Evolutionary conservation across 1,140 invertebrate species (phyloP).

Genomic region (Thaumetopoea pityocampa): DNA sequence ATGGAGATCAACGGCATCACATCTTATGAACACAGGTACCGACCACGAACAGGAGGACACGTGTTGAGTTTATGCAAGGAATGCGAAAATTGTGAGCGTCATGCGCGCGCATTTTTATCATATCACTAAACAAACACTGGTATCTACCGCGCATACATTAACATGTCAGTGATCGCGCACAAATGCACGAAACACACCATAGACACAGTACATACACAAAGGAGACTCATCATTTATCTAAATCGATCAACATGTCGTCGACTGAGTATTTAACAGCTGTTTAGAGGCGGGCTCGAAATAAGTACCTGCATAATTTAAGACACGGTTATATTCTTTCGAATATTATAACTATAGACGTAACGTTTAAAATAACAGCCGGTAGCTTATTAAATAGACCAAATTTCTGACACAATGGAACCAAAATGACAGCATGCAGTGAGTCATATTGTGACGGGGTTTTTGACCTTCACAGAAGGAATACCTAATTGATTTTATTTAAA

Average conservation of each 20-base stretch:
- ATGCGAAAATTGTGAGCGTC: conserved; percentile 19
- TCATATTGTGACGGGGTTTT: conserved; percentile 6
- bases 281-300: too few relatives aligned
- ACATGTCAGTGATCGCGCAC: conserved; percentile 26
- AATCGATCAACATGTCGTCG: conserved; percentile 11
- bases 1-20: conserved; percentile 9
- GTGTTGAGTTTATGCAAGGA: conserved; percentile 34
- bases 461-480: conserved; percentile 6
- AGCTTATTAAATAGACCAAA: not conserved
- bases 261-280: conserved; percentile 1
- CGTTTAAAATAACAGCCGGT: not conserved
- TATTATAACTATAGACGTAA: too few relatives aligned
- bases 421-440: not conserved
- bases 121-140: conserved; percentile 61
- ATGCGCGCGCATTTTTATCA: conserved; percentile 36
- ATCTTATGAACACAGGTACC: conserved; percentile 15
- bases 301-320: too few relatives aligned
- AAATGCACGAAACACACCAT: conserved; percentile 26
- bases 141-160: conserved; percentile 50
- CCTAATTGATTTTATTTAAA: conserved; percentile 6
- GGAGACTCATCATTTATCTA: conserved; percentile 1
- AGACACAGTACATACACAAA: not conserved
- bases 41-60: conserved; percentile 26
- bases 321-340: too few relatives aligned
- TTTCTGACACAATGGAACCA: not conserved